phyloP scores from a whole-genome alignment of 2,797 vertebrate species.

The Sebastes jordani region DNA sequence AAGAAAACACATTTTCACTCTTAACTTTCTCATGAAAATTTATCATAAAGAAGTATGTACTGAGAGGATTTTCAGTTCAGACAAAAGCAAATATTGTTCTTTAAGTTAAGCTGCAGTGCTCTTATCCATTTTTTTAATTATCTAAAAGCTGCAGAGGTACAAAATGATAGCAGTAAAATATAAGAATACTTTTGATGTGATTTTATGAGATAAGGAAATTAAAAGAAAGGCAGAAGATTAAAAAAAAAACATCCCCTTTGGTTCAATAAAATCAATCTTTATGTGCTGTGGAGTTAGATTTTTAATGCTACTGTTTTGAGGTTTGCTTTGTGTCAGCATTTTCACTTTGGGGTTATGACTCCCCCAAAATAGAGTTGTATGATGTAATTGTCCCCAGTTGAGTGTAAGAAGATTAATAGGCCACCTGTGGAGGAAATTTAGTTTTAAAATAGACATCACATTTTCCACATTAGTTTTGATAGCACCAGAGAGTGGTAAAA shows the following conservation, averaged over 20 bases:
- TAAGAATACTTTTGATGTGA: not conserved
- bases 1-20: not conserved
- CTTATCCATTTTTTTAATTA: not conserved
- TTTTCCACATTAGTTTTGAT: not conserved
- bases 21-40: not conserved
- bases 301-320: not conserved
- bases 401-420: not conserved
- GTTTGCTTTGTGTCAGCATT: constrained; percentile 5
- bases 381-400: not conserved
- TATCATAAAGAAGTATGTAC: not conserved
- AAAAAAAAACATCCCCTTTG: not conserved
- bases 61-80: not conserved
- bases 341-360: not conserved
- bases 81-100: not conserved
- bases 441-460: not conserved
- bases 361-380: not conserved
- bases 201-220: constrained; percentile 9
- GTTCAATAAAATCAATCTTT: not conserved
- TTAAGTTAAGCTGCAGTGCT: not conserved
- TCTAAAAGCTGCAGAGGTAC: not conserved
- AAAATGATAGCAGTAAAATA: not conserved
- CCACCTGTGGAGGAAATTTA: not conserved
- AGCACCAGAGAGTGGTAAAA: not conserved
- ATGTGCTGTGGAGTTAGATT: not conserved
- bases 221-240: not conserved